Evolutionary conservation across 2,888 invertebrate species (phyloP), one percentile per base, ranked within the genome.

Genomic region (Folsomia manolachei): DNA sequence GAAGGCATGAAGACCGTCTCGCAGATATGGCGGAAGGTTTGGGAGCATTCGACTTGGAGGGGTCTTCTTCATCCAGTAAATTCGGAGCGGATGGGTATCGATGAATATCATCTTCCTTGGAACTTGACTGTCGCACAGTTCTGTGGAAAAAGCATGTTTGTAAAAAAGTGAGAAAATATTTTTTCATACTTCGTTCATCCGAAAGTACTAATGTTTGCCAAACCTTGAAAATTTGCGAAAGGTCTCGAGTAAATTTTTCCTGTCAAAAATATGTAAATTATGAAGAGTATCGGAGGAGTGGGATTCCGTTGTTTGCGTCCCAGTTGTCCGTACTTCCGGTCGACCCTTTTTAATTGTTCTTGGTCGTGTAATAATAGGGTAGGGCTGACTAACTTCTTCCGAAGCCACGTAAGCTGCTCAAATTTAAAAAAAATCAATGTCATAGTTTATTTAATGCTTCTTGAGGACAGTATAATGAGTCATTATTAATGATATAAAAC

Each of bases 351-450:
- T 72, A n/a, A n/a, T n/a, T 39, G 74, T 71, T 24, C 78, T 71
- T 56, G 72, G 68, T 60, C 71, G 65, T 27, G 65, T 51, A 21
- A 66, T 18, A 21, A 66, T 14, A 67, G 64, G 19, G 74, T 69
- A 21, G 71, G 76, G 63, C 64, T 71, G 25, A 74, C 69, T 63
- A 23, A 69, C 26, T 4, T 76, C 74, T 61, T 74, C 73, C 2
- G 73, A 60, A 11, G 75, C 71, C 25, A 67, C 62, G 21, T 73
- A 70, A 51, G 76, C 72, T 23, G 75, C 74, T 78, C 69, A 70
- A 95, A 93, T 83, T 14, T 60, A n/a, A 60, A 7, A 60, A 60
- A n/a, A 21, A 60, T 60, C n/a, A n/a, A n/a, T n/a, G n/a, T n/a
- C n/a, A n/a, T n/a, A n/a, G n/a, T n/a, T n/a, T n/a, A n/a, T n/a